These are phyloP conservation scores for Microtus montanus DNA, from an alignment of 2,113 vertebrate genomes.

Conservation along the genomic window DNA sequence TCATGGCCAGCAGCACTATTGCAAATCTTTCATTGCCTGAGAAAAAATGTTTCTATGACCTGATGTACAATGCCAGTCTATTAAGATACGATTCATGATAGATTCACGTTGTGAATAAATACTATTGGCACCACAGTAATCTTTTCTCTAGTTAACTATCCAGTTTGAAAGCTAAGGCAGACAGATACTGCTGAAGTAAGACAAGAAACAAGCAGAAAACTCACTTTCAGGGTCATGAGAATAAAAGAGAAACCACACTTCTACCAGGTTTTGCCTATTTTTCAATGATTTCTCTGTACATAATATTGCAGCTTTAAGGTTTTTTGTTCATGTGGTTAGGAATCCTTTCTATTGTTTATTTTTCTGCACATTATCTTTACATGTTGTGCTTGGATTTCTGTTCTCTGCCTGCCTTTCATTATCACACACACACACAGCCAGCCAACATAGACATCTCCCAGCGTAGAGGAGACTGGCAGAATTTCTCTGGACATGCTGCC, in stretches of 20 bases:
- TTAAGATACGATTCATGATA: not conserved
- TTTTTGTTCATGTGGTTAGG: not conserved
- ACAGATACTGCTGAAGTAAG: not conserved
- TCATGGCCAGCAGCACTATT: not conserved
- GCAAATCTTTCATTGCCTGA: not conserved
- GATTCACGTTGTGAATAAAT: constrained; percentile 6
- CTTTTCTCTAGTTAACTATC: constrained; percentile 15
- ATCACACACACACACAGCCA: not conserved
- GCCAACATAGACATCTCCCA: not conserved
- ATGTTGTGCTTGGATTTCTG: not conserved
- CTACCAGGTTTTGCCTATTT: not conserved
- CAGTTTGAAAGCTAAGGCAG: not conserved
- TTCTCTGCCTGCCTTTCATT: not conserved
- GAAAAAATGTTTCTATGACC: not conserved
- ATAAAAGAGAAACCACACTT: not conserved
- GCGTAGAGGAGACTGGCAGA: not conserved
- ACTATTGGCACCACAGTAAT: not conserved
- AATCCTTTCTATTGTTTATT: constrained; percentile 13
- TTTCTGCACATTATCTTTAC: not conserved
- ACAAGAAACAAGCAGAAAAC: constrained; percentile 14
- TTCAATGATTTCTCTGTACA: not conserved
- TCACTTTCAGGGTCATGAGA: not conserved
- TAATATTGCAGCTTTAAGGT: not conserved
- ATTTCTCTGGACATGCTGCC: not conserved
- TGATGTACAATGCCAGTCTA: not conserved